These are phyloP conservation scores for Hyposoter didymator DNA, from an alignment of 2,888 invertebrate species.

Conservation along the genomic window DNA sequence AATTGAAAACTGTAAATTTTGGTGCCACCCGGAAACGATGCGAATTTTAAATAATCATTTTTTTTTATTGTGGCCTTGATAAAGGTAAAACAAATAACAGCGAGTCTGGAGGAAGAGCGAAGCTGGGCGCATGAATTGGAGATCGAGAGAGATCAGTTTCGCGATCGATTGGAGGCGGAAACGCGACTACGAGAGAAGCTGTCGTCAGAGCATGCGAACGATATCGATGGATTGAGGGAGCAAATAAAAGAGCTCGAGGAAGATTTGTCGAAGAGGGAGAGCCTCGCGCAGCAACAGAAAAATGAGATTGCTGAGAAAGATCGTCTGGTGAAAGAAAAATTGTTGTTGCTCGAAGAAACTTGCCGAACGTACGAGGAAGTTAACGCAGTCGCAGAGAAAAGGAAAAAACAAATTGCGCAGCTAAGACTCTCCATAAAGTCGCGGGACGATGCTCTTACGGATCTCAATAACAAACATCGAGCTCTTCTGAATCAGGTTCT, in stretches of 20 bases:
- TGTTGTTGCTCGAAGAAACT: constrained; percentile 78
- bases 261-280: constrained; percentile 81
- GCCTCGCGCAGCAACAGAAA: constrained; percentile 77
- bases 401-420: constrained; percentile 84
- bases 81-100: constrained; percentile 79
- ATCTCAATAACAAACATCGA: constrained; percentile 84
- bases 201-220: constrained; percentile 73
- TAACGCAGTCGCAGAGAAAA: constrained; percentile 81
- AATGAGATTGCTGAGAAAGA: constrained; percentile 80
- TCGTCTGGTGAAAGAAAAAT: constrained; percentile 78
- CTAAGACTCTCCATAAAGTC: constrained; percentile 83
- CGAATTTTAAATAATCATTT: constrained; percentile 5
- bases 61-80: constrained; percentile 16
- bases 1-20: not conserved
- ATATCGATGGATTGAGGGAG: constrained; percentile 76
- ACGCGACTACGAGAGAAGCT: constrained; percentile 75
- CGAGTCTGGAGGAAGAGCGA: constrained; percentile 80
- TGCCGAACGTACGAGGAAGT: constrained; percentile 78
- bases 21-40: not conserved
- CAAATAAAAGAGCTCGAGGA: constrained; percentile 79
- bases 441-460: constrained; percentile 84
- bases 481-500: constrained; percentile 79
- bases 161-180: constrained; percentile 77
- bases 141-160: constrained; percentile 79
- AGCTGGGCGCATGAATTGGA: constrained; percentile 81